Conservation (phyloP, 2,888 invertebrate genomes). For the Hydroisotoma schaefferi region DNA sequence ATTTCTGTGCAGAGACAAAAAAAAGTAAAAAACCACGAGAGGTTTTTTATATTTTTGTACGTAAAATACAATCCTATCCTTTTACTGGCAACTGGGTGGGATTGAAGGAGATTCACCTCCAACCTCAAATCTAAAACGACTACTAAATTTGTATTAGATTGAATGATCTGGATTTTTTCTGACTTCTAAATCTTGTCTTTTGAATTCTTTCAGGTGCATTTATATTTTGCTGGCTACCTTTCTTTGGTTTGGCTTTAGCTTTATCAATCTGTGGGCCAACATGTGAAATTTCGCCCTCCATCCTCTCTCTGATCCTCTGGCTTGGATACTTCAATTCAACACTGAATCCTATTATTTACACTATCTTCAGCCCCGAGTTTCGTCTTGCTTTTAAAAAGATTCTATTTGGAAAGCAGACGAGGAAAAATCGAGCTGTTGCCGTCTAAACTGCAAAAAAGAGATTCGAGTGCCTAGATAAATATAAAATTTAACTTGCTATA, state of each 20-base stretch:
- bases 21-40: no score
- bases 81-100: background rate
- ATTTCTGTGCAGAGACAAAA: no score
- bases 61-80: no score
- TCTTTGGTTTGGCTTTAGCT: slow-evolving; percentile 82
- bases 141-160: background rate
- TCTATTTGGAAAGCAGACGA: slow-evolving; percentile 61
- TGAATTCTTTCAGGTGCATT: slow-evolving; percentile 65
- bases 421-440: slow-evolving; percentile 47
- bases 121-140: background rate
- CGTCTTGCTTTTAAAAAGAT: slow-evolving; percentile 84
- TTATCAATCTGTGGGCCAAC: slow-evolving; percentile 69
- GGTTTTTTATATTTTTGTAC: no score
- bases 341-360: slow-evolving; percentile 80
- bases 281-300: slow-evolving; percentile 53
- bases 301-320: slow-evolving; percentile 79
- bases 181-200: background rate
- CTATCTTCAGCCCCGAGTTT: slow-evolving; percentile 91
- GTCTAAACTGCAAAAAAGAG: slow-evolving; percentile 25
- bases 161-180: background rate
- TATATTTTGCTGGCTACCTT: slow-evolving; percentile 90
- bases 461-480: slow-evolving; percentile 20
- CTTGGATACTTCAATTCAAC: slow-evolving; percentile 88
- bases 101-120: background rate
- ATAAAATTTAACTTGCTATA: background rate